Evolutionary conservation across 2,888 invertebrate genomes (phyloP).

Genomic region (Tiphia femorata): DNA sequence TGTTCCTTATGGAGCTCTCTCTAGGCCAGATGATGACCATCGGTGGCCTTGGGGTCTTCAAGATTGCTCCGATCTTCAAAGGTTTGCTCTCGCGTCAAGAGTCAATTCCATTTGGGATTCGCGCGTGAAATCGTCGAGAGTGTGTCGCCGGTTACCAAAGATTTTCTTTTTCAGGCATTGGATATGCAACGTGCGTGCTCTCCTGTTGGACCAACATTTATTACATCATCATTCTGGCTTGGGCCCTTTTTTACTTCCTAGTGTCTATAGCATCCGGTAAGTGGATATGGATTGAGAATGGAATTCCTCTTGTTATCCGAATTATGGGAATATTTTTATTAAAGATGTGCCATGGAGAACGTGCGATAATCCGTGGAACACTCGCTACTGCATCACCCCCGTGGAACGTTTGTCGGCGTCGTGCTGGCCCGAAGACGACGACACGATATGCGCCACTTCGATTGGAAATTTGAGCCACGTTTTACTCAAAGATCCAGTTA

Average conservation of each 20-base stretch:
- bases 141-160: too few species aligned
- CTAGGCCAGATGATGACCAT: constrained; percentile 75
- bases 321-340: constrained; percentile 2
- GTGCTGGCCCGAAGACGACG: constrained; percentile 77
- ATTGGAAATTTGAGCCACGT: constrained; percentile 78
- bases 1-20: constrained; percentile 75
- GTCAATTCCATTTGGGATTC: too few species aligned
- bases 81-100: too few species aligned
- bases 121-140: too few species aligned
- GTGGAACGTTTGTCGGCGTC: constrained; percentile 80
- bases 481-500: constrained; percentile 89
- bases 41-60: constrained; percentile 72
- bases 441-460: constrained; percentile 74
- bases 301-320: not conserved
- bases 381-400: constrained; percentile 88
- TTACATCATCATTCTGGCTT: constrained; percentile 97
- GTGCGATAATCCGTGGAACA: constrained; percentile 96
- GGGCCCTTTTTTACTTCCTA: constrained; percentile 98
- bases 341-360: constrained; percentile 93
- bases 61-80: constrained; percentile 73
- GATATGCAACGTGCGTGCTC: constrained; percentile 98
- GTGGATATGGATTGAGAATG: constrained; percentile 5
- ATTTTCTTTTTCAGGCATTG: constrained; percentile 77
- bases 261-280: constrained; percentile 87
- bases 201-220: constrained; percentile 99